Conservation (phyloP, 2,797 vertebrate species). For the Pygocentrus nattereri region DNA sequence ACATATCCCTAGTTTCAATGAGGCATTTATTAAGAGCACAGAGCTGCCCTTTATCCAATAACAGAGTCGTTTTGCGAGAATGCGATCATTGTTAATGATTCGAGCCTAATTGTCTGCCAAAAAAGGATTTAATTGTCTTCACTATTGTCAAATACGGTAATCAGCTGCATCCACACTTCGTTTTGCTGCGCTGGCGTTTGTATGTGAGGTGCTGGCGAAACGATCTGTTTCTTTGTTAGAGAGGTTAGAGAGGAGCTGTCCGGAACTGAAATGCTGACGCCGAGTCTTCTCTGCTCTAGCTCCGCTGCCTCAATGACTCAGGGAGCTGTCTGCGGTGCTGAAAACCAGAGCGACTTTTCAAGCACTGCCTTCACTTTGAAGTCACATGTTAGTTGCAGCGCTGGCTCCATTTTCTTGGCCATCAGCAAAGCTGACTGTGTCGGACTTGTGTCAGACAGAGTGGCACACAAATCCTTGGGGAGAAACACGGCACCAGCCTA, state of each 20-base stretch:
- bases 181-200: constrained; percentile 41
- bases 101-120: constrained; percentile 29
- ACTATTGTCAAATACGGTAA: constrained; percentile 10
- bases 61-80: constrained; percentile 25
- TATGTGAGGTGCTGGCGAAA: constrained; percentile 22
- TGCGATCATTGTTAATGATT: constrained; percentile 40
- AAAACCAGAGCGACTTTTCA: constrained; percentile 28
- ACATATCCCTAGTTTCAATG: background rate
- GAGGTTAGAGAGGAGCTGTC: constrained; percentile 37
- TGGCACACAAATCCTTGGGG: constrained; percentile 27
- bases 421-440: constrained; percentile 44
- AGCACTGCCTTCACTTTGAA: constrained; percentile 7
- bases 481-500: constrained; percentile 27
- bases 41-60: constrained; percentile 1
- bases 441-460: constrained; percentile 35
- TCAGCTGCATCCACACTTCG: constrained; percentile 25
- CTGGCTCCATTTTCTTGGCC: constrained; percentile 38
- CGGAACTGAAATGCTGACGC: constrained; percentile 59
- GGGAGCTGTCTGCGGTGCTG: constrained; percentile 46
- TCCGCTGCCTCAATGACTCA: constrained; percentile 20
- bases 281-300: constrained; percentile 15
- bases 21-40: background rate
- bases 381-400: constrained; percentile 38
- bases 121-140: constrained; percentile 26
- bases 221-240: constrained; percentile 24